Base-by-base conservation (phyloP, 37 sponge, comb jelly and placozoan species). In the Oscarella lobularis region DNA sequence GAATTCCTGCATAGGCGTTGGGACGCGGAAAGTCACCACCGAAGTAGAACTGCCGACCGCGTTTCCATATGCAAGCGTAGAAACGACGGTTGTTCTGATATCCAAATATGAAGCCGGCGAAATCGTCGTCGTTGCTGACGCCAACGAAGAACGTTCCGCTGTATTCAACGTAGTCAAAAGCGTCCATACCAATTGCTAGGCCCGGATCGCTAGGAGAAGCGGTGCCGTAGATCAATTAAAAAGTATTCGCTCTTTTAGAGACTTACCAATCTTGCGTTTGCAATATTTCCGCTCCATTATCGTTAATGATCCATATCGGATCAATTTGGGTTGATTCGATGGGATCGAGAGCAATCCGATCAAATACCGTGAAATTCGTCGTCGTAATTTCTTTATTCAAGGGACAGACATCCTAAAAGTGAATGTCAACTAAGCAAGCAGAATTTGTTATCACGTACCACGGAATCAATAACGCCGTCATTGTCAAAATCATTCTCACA, bases 401-500 rank as follows among this genome's bases (percentile, higher is more conserved):
- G 29, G 71, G 71, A 14, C 71, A 68, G 6, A 14, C 71, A 14
- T 68, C 71, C 71, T 68, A 14, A 32, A 4, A 20, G 29, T 34
- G 31, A 5, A 29, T 4, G 31, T 29, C 29, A 68, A 34, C 31
- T 5, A 68, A 68, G 6, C 6, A 68, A 4, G 6, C 6, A 68
- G 6, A 35, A 5, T 48, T 20, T 27, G 20, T 27, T 48, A 48
- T 48, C 20, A 20, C 60, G 20, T 48, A 68, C 71, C 6, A 34
- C 29, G 6, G 31, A 5, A 35, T 68, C 71, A 5, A 14, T 5
- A 4, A 68, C 31, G 6, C 71, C 71, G 71, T 68, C 71, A 4
- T 35, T 35, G 31, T 68, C 71, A 5, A 4, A 4, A 14, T 68
- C 71, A 29, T 89, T 87, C 60, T 96, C 98, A 48, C 98, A 96